Percentiles rank a stretch among this genome's conserved stretches.
These are phyloP conservation scores for Argyrosomus japonicus DNA, from an alignment of 2,113 vertebrate species.

Conservation along the genomic window DNA sequence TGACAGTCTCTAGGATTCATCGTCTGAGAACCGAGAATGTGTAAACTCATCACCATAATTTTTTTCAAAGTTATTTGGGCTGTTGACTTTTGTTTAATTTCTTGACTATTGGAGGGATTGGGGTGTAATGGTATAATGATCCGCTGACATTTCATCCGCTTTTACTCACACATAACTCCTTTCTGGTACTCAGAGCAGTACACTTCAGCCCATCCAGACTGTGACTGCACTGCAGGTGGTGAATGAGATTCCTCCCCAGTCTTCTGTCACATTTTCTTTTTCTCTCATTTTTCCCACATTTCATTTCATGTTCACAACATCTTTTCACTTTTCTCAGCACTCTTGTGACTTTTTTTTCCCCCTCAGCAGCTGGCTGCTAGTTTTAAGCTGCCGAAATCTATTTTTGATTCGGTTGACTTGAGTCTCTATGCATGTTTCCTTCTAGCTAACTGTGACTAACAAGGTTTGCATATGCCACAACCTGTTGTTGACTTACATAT, in stretches of 20 bases:
- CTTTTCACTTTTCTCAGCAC: not conserved
- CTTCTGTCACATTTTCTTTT: slow-evolving; percentile 36
- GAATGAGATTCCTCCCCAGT: slow-evolving; percentile 26
- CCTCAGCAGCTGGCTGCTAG: slow-evolving; percentile 13
- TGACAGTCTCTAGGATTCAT: not conserved
- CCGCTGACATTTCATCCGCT: not conserved
- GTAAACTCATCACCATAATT: not conserved
- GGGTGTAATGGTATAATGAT: not conserved
- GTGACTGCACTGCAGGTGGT: not conserved
- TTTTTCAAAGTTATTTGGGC: not conserved
- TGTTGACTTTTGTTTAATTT: not conserved
- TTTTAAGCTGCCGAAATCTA: slow-evolving; percentile 21
- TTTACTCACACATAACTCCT: not conserved
- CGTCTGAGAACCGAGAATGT: not conserved
- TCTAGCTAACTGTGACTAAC: slow-evolving; percentile 21
- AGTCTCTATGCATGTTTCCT: slow-evolving; percentile 24
- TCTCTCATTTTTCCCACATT: slow-evolving; percentile 1
- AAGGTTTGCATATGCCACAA: not conserved
- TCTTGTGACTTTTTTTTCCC: slow-evolving; percentile 5
- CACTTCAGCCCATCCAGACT: not conserved
- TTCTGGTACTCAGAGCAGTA: not conserved
- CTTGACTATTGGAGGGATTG: not conserved
- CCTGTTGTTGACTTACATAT: not conserved
- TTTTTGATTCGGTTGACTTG: slow-evolving; percentile 18
- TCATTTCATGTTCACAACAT: slow-evolving; percentile 25